Conservation (phyloP, 2,888 invertebrate genomes). For the Octodonta nipae region DNA sequence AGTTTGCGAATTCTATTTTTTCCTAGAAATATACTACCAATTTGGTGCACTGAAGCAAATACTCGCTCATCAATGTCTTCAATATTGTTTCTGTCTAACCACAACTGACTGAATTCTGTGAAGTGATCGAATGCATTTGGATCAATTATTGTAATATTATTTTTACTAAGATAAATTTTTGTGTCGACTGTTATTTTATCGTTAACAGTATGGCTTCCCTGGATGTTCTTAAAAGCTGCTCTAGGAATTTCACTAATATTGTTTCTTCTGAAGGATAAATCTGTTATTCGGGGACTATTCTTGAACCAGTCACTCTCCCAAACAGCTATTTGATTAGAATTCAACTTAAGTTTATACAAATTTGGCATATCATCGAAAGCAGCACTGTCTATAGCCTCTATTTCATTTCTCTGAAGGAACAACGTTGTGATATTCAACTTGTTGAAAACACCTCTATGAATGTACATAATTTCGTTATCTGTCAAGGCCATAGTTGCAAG, state of each 20-base stretch:
- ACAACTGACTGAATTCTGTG: constrained; percentile 17
- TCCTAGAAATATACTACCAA: constrained; percentile 12
- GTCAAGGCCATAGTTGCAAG: constrained; percentile 13
- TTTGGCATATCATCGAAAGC: constrained; percentile 22
- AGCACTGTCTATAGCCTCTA: constrained; percentile 15
- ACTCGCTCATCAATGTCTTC: constrained; percentile 12
- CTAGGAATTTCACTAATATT: constrained; percentile 20
- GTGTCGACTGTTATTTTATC: constrained; percentile 6
- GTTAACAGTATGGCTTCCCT: constrained; percentile 13
- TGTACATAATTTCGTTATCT: constrained; percentile 16
- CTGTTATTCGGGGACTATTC: constrained; percentile 23
- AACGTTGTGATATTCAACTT: constrained; percentile 11
- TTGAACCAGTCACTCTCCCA: constrained; percentile 29
- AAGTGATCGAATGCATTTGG: constrained; percentile 17
- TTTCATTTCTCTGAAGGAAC: constrained; percentile 18
- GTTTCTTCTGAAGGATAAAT: constrained; percentile 26
- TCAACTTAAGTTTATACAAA: constrained; percentile 24
- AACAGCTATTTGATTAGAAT: constrained; percentile 22
- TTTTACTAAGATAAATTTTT: constrained; percentile 22
- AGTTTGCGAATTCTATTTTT: constrained; percentile 14
- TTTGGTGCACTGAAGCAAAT: constrained; percentile 14
- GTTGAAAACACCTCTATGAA: constrained; percentile 18
- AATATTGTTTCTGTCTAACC: constrained; percentile 21
- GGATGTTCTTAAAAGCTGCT: constrained; percentile 25
- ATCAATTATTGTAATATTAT: constrained; percentile 17